Evolutionary conservation across 53 echinoderm and acorn worm genomes (phyloP), one percentile per base, ranked within the genome.

Genomic region (Apostichopus leukothele): DNA sequence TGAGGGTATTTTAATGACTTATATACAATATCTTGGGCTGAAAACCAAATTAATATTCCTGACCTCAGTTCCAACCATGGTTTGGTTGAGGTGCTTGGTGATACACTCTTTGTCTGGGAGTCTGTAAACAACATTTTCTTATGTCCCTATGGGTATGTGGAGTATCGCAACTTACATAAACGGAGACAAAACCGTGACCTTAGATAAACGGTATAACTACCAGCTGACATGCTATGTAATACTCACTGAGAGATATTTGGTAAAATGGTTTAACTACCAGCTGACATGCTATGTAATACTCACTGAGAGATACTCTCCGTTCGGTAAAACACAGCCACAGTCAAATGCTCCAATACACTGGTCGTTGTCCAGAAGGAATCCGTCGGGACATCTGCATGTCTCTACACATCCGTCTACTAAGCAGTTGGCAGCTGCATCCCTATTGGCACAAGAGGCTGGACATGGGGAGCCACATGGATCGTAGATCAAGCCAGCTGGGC

Each of bases 301-400:
- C 50, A 86, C 86, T 51, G 86, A 39, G 13, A 92, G 8, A 66
- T 92, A 92, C 51, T 83, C 51, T 23, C 88, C 87, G 59, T 88
- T 90, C 1, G 53, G 60, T 25, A 93, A 57, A 5, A 87, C 73
- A 74, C 90, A 90, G 1, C 88, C 88, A 88, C 88, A 73, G 5
- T 13, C 61, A 16, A 22, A 75, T 11, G 88, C 25, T 67, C 79
- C 53, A 0, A 94, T 78, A 73, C 93, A 94, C 50, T 76, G 75
- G 54, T 90, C 86, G 39, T 93, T 93, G 63, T 93, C 93, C 19
- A 93, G 84, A 6, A 96, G 88, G 18, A 76, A 87, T 25, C 90
- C 93, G 9, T 79, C 80, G 2, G 92, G 90, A 60, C 94, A 94
- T 52, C 90, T 77, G 76, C 94, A 96, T 18, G 93, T 91, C 86